Conservation (phyloP, 2,888 invertebrate genomes). For the Stenodema calcarata region DNA sequence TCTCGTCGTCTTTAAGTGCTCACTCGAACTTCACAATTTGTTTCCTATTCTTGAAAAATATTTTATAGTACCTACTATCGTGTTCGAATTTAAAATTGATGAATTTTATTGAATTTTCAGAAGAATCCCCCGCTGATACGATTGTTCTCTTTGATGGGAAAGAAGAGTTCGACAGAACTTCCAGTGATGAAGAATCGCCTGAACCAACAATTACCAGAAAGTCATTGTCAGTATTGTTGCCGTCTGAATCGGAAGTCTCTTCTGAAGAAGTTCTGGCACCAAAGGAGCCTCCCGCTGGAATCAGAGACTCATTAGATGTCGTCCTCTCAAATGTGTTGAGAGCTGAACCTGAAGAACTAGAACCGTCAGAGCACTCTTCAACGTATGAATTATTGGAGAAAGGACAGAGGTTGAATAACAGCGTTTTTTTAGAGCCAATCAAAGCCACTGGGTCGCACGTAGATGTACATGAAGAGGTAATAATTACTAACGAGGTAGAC, state of each 20-base stretch:
- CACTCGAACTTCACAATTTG: no score
- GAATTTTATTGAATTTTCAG: neutral
- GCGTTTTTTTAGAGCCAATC: conserved; percentile 9
- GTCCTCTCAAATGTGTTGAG: neutral
- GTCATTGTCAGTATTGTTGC: neutral
- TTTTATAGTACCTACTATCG: no score
- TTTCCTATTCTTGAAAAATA: no score
- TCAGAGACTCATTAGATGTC: neutral
- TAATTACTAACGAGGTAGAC: no score
- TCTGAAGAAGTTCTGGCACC: neutral
- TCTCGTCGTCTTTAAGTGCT: no score
- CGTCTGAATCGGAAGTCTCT: neutral
- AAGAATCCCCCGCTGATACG: neutral
- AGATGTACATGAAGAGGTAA: neutral
- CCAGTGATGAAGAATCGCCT: neutral
- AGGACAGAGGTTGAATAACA: neutral
- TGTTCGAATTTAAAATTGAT: no score
- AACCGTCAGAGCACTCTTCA: neutral
- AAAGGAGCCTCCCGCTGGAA: neutral
- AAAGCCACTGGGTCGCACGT: neutral
- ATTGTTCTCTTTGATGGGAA: conserved; percentile 7
- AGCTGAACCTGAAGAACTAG: neutral
- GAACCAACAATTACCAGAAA: neutral
- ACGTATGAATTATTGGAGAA: neutral
- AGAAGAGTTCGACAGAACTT: neutral